Evolutionary conservation across 2,113 vertebrate species (phyloP).

Genomic region (Pipa parva): DNA sequence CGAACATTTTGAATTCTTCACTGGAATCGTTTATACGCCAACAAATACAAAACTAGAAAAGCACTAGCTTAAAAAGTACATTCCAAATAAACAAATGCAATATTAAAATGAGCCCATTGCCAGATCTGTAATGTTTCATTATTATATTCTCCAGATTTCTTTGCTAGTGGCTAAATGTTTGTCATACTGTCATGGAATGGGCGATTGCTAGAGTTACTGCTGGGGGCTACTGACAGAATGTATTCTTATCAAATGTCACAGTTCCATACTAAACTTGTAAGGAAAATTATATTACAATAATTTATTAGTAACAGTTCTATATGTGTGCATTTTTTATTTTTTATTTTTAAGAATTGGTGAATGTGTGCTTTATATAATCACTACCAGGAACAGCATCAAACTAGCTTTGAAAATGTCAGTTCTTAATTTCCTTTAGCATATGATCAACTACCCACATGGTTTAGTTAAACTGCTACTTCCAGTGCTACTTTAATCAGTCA

Average conservation of each 20-base stretch:
- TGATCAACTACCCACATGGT: no score
- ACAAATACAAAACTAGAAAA: slow-evolving; percentile 5
- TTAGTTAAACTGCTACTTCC: no score
- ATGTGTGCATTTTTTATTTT: no score
- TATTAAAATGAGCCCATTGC: neutral
- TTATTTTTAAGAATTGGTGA: no score
- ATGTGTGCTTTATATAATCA: no score
- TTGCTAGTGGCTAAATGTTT: slow-evolving; percentile 32
- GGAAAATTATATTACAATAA: no score
- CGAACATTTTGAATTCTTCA: neutral
- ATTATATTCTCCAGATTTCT: neutral
- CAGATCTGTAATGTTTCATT: neutral
- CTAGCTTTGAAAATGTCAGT: no score
- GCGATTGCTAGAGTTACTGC: slow-evolving; percentile 6
- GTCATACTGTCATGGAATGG: slow-evolving; percentile 27
- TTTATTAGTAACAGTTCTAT: no score
- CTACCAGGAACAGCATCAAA: no score
- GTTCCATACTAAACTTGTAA: neutral
- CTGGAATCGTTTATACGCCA: slow-evolving; percentile 1
- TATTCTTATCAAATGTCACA: slow-evolving; percentile 18
- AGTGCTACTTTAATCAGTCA: no score
- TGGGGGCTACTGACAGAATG: slow-evolving; percentile 13
- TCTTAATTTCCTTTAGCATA: no score
- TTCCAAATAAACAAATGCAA: slow-evolving; percentile 22
- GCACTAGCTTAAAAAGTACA: neutral